phyloP scores from a whole-genome alignment of 1,140 invertebrate species.

The Hylaeus anthracinus region DNA sequence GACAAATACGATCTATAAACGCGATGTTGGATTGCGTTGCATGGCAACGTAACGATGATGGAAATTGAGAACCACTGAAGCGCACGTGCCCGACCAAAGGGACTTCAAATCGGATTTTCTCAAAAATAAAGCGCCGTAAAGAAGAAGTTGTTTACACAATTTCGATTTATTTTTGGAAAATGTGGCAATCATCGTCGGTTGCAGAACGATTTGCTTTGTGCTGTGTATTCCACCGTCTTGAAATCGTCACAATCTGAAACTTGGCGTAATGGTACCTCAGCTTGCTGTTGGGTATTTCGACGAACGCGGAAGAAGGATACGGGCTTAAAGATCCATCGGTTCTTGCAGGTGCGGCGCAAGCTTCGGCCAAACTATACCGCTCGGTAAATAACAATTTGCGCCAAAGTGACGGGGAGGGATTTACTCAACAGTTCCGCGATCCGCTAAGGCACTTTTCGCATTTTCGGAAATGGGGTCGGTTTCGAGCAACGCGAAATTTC shows the following conservation, averaged over 20 bases:
- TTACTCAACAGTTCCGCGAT: neutral
- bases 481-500: too few relatives aligned
- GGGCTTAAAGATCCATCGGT: constrained; percentile 22
- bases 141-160: too few relatives aligned
- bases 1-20: too few relatives aligned
- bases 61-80: neutral
- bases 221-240: too few relatives aligned
- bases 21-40: too few relatives aligned
- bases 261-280: neutral
- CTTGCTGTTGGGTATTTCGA: constrained; percentile 21
- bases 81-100: too few relatives aligned
- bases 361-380: neutral
- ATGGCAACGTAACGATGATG: too few relatives aligned
- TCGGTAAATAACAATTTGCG: constrained; percentile 36
- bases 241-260: too few relatives aligned
- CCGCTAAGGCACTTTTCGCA: neutral
- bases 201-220: too few relatives aligned
- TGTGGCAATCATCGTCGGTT: too few relatives aligned
- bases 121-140: too few relatives aligned
- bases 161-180: too few relatives aligned
- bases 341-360: neutral
- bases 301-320: constrained; percentile 12
- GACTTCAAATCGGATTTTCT: neutral
- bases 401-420: constrained; percentile 14
- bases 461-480: neutral